Evolutionary conservation across 2,888 invertebrate species (phyloP), one percentile per base, ranked within the genome.

Genomic region (Megalurothrips usitatus): DNA sequence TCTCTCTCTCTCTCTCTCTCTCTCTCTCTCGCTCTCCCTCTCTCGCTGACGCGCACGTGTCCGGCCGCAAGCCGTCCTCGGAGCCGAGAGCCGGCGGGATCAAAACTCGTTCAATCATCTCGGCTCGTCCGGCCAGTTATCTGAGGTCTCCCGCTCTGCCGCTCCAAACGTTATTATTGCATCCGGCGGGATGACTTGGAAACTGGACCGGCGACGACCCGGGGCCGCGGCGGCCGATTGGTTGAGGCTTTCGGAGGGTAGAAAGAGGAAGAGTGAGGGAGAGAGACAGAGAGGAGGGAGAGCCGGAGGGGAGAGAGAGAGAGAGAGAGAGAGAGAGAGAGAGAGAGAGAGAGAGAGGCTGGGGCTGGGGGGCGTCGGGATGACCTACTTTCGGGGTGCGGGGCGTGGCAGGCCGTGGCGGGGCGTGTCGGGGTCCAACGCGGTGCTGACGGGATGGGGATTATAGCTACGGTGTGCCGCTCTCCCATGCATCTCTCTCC

Each of bases 91-190:
- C 68, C n/a, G 68, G 23, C 68, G 10, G 68, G 68, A 75, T 75
- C 68, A 75, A 75, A 75, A 75, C 26, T 75, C 68, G 26, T 12
- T 75, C 68, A 23, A 75, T 75, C 68, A 75, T 75, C 68, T 75
- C 26, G 68, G 58, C 11, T 23, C 68, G 68, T 23, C 68, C 3
- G 26, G 12, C 3, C 68, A 26, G 68, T 75, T 26, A 58, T 26
- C 68, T 26, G 68, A 9, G 11, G 11, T 26, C 68, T 23, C 8
- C 68, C 4, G 68, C 68, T 68, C 68, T 68, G 26, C 68, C 12
- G 26, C 26, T 10, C 58, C 6, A n/a, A n/a, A 17, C 58, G 58
- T 58, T 58, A 58, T 58, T 58, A 58, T 58, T 58, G 17, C 58
- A 58, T 43, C 34, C 34, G 34, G 3, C 19, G 58, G 58, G 68